These are phyloP conservation scores for Trichomycterus rosablanca DNA, from an alignment of 2,113 vertebrate genomes.

Conservation along the genomic window DNA sequence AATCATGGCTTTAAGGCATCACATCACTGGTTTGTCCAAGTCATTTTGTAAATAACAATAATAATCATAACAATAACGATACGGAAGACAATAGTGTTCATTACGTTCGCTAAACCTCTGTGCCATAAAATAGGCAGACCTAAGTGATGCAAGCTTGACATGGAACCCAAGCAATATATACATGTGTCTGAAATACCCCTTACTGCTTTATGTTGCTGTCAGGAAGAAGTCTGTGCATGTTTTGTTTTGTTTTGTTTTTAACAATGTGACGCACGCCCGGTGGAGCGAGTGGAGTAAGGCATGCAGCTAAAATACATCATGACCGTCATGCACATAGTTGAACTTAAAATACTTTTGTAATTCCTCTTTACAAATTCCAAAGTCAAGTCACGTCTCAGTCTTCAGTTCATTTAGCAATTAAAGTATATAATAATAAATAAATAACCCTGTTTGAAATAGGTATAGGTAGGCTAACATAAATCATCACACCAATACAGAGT, in stretches of 20 bases:
- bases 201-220: conserved; percentile 8
- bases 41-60: conserved; percentile 92
- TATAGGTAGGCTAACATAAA: too few relatives aligned
- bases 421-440: too few relatives aligned
- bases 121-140: conserved; percentile 92
- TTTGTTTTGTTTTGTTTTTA: conserved; percentile 17
- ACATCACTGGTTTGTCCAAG: conserved; percentile 70
- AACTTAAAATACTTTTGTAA: too few relatives aligned
- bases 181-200: conserved; percentile 34
- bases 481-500: too few relatives aligned
- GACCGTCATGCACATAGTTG: background rate
- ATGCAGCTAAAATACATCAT: conserved; percentile 4
- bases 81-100: conserved; percentile 64
- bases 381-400: too few relatives aligned
- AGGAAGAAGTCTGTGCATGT: background rate
- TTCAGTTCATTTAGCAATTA: too few relatives aligned
- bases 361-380: too few relatives aligned
- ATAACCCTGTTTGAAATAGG: too few relatives aligned
- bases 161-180: conserved; percentile 70
- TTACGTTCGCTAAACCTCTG: conserved; percentile 83
- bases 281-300: conserved; percentile 2
- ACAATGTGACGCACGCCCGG: too few relatives aligned
- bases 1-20: conserved; percentile 93
- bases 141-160: conserved; percentile 68
- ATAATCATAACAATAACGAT: conserved; percentile 63